Conservation (phyloP, 2,888 invertebrate species). For the Campoplex nolae region DNA sequence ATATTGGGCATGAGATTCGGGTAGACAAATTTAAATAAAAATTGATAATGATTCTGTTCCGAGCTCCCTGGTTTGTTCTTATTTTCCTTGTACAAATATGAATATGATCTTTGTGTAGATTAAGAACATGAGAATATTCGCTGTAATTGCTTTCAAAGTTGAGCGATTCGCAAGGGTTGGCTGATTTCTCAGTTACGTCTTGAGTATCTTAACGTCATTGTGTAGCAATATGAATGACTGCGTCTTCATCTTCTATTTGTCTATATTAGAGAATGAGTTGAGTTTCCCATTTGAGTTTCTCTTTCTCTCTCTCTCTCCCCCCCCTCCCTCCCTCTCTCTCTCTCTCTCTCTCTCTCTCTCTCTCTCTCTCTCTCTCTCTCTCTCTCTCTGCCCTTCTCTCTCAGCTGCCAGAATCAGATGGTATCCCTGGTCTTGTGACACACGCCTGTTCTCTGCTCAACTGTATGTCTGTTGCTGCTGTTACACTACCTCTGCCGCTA, state of each 20-base stretch:
- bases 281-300: background rate
- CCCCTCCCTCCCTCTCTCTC: background rate
- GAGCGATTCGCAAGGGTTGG: conserved; percentile 12
- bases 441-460: conserved; percentile 39
- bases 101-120: background rate
- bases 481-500: conserved; percentile 52
- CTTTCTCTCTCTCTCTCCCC: background rate
- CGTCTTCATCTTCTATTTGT: background rate
- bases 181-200: conserved; percentile 22
- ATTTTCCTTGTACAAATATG: background rate
- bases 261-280: conserved; percentile 6
- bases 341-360: background rate
- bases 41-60: background rate
- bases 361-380: background rate
- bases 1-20: background rate
- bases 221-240: conserved; percentile 31
- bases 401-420: conserved; percentile 70
- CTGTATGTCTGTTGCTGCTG: conserved; percentile 61
- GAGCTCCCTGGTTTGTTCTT: background rate
- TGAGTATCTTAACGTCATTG: conserved; percentile 36
- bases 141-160: background rate
- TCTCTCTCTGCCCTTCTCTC: conserved; percentile 26
- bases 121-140: conserved; percentile 6
- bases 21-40: background rate
- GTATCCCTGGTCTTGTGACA: conserved; percentile 47